Percentiles rank a stretch among this genome's conserved stretches.
Conservation (phyloP, 2,888 invertebrate genomes). For the Neoscelio sp. region DNA sequence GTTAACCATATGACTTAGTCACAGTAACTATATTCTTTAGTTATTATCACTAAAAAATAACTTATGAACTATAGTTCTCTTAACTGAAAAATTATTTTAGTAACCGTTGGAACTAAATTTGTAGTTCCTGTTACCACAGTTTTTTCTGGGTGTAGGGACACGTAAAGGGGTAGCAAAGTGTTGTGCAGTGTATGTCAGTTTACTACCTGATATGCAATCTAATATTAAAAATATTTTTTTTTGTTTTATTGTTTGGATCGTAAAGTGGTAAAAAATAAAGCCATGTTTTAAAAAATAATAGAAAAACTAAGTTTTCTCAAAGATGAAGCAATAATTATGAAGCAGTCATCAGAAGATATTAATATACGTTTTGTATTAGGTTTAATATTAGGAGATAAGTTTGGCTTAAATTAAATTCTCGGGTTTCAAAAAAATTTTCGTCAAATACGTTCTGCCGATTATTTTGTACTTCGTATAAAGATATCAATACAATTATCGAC, state of each 20-base stretch:
- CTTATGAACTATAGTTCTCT: too few species aligned
- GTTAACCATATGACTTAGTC: too few species aligned
- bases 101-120: too few species aligned
- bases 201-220: slow-evolving; percentile 42
- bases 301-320: slow-evolving; percentile 59
- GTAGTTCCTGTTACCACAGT: too few species aligned
- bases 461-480: slow-evolving; percentile 43
- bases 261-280: slow-evolving; percentile 40
- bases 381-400: slow-evolving; percentile 66
- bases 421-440: slow-evolving; percentile 59
- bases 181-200: slow-evolving; percentile 57
- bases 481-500: slow-evolving; percentile 49
- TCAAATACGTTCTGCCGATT: slow-evolving; percentile 66
- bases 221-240: slow-evolving; percentile 59
- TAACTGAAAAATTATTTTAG: too few species aligned
- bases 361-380: slow-evolving; percentile 57
- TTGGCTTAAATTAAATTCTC: slow-evolving; percentile 63
- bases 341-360: slow-evolving; percentile 16
- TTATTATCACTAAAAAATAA: too few species aligned
- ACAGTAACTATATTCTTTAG: too few species aligned
- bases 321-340: slow-evolving; percentile 49
- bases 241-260: slow-evolving; percentile 50
- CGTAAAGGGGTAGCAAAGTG: too few species aligned
- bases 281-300: slow-evolving; percentile 56
- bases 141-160: too few species aligned